phyloP scores from a whole-genome alignment of 2,888 invertebrate species.

The Euzophera pinguis region DNA sequence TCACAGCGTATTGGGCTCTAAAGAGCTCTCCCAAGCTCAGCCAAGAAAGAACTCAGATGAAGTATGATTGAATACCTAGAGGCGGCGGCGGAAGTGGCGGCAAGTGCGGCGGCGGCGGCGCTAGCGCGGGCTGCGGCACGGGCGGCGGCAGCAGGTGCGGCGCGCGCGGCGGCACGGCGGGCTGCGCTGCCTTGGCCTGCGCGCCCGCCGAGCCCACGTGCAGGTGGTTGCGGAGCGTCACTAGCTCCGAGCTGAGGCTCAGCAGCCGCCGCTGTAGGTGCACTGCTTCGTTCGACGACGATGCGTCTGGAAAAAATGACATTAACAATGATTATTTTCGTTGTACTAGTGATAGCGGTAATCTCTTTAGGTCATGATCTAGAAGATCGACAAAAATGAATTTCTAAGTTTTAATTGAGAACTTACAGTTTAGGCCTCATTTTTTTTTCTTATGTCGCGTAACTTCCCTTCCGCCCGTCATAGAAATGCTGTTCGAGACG shows the following conservation, averaged over 20 bases:
- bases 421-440: too few species aligned
- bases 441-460: too few species aligned
- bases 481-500: too few species aligned
- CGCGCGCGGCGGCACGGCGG: slow-evolving; percentile 35
- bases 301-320: slow-evolving; percentile 86
- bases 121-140: slow-evolving; percentile 51
- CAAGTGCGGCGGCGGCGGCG: slow-evolving; percentile 38
- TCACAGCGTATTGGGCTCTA: too few species aligned
- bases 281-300: slow-evolving; percentile 96
- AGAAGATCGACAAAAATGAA: too few species aligned
- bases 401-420: too few species aligned
- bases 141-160: slow-evolving; percentile 58
- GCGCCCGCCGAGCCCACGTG: slow-evolving; percentile 81
- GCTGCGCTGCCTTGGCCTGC: slow-evolving; percentile 29
- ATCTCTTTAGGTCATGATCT: too few species aligned
- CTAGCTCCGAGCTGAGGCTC: slow-evolving; percentile 94
- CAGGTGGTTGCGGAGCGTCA: slow-evolving; percentile 92
- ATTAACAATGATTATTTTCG: too few species aligned
- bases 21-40: too few species aligned
- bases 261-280: slow-evolving; percentile 94
- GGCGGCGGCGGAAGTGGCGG: slow-evolving; percentile 33
- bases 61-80: slow-evolving; percentile 33
- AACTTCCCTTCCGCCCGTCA: too few species aligned
- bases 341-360: too few species aligned
- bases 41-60: background rate